These are phyloP conservation scores for Thaleichthys pacificus DNA, from an alignment of 2,797 vertebrate genomes.

Conservation along the genomic window DNA sequence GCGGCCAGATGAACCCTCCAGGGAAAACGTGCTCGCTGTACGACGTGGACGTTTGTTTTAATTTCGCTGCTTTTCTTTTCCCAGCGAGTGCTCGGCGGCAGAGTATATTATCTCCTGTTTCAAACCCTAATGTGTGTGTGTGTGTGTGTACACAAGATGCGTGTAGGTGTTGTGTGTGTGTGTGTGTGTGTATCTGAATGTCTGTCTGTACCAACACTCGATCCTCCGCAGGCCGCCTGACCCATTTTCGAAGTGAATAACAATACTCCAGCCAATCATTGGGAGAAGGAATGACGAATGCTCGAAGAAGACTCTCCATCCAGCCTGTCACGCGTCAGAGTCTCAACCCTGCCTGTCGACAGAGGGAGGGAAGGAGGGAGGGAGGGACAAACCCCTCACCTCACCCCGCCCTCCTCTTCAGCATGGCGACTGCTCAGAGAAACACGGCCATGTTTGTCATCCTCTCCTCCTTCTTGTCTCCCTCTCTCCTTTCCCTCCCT, in stretches of 20 bases:
- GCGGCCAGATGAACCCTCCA: slow-evolving; percentile 41
- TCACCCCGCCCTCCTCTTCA: slow-evolving; percentile 25
- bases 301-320: slow-evolving; percentile 59
- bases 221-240: slow-evolving; percentile 71
- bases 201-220: slow-evolving; percentile 60
- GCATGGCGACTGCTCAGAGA: slow-evolving; percentile 7
- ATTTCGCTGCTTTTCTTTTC: slow-evolving; percentile 58
- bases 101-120: slow-evolving; percentile 20
- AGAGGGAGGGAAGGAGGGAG: slow-evolving; percentile 36
- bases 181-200: slow-evolving; percentile 14
- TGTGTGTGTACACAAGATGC: slow-evolving; percentile 31
- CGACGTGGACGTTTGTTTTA: slow-evolving; percentile 52
- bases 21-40: slow-evolving; percentile 34
- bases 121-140: slow-evolving; percentile 27
- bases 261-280: slow-evolving; percentile 68
- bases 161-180: slow-evolving; percentile 15
- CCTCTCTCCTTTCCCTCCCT: slow-evolving; percentile 23
- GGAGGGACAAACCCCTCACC: slow-evolving; percentile 20
- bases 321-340: slow-evolving; percentile 60
- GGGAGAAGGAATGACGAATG: slow-evolving; percentile 55
- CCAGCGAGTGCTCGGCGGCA: slow-evolving; percentile 42
- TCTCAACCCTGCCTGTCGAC: slow-evolving; percentile 66
- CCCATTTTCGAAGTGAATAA: slow-evolving; percentile 75
- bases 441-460: slow-evolving; percentile 24
- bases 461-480: slow-evolving; percentile 17